phyloP scores from a whole-genome alignment of 2,888 invertebrate species.

The Cataglyphis cursor region DNA sequence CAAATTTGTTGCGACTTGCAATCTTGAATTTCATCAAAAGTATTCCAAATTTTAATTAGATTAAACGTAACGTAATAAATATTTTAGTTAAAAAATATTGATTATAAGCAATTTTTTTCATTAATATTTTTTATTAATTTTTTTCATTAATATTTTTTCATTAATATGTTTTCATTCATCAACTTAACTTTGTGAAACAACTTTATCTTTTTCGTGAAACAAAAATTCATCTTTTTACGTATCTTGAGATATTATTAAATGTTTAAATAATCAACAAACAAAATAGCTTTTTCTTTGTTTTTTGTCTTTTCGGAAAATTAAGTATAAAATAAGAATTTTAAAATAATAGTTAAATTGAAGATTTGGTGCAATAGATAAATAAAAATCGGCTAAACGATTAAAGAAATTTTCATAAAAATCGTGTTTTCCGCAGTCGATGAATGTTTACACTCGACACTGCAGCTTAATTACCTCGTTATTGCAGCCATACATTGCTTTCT shows the following conservation, averaged over 20 bases:
- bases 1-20: neutral
- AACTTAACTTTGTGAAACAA: neutral
- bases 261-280: neutral
- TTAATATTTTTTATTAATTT: neutral
- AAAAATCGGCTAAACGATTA: neutral
- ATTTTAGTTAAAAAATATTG: neutral
- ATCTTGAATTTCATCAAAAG: neutral
- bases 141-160: neutral
- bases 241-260: neutral
- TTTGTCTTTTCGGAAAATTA: neutral
- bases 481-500: slow-evolving; percentile 50
- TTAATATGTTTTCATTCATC: neutral
- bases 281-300: neutral
- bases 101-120: neutral
- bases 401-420: slow-evolving; percentile 10
- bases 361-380: neutral
- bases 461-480: slow-evolving; percentile 70
- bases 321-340: neutral
- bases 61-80: neutral
- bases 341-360: neutral
- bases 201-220: too few relatives aligned
- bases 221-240: neutral
- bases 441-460: slow-evolving; percentile 53
- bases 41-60: neutral
- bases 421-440: slow-evolving; percentile 37